Percentiles rank a stretch among this genome's conserved stretches.
phyloP scores from a whole-genome alignment of 1,140 invertebrate genomes.

The Glossosoma conforme region DNA sequence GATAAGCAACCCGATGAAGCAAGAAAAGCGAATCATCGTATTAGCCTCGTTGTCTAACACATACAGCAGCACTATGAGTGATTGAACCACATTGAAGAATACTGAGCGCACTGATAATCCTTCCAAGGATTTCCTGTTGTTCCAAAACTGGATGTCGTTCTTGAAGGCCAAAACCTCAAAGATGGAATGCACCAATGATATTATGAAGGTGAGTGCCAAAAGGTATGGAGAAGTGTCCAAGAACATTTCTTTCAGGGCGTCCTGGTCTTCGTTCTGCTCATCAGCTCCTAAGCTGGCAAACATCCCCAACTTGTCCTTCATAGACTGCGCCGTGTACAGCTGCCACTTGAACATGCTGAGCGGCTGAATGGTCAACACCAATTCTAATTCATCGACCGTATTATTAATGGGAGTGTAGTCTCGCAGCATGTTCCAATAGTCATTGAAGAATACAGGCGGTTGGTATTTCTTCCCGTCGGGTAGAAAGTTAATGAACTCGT shows the following conservation, averaged over 20 bases:
- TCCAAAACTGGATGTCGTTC: slow-evolving; percentile 99
- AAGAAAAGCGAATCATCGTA: slow-evolving; percentile 88
- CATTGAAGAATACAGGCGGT: slow-evolving; percentile 93
- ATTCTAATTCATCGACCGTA: slow-evolving; percentile 64
- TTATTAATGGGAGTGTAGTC: slow-evolving; percentile 95
- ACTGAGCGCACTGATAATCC: slow-evolving; percentile 96
- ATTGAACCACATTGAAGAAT: slow-evolving; percentile 99
- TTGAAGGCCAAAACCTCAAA: slow-evolving; percentile 99
- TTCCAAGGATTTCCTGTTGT: slow-evolving; percentile 93
- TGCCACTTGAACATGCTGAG: slow-evolving; percentile 97
- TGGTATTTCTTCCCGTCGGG: slow-evolving; percentile 79
- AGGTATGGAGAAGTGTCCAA: slow-evolving; percentile 97
- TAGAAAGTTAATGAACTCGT: slow-evolving; percentile 91
- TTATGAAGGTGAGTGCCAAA: slow-evolving; percentile 82
- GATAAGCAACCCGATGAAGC: slow-evolving; percentile 90
- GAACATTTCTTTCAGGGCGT: slow-evolving; percentile 94
- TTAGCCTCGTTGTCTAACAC: slow-evolving; percentile 99
- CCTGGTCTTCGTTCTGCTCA: slow-evolving; percentile 90
- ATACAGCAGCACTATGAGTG: slow-evolving; percentile 90
- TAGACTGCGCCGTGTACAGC: slow-evolving; percentile 91
- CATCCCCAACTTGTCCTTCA: slow-evolving; percentile 73
- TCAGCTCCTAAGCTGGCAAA: slow-evolving; percentile 57
- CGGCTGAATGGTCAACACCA: slow-evolving; percentile 87
- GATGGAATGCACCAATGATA: slow-evolving; percentile 94
- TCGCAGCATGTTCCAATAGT: slow-evolving; percentile 97